Evolutionary conservation across 2,113 vertebrate genomes (phyloP).

Genomic region (Spea bombifrons): DNA sequence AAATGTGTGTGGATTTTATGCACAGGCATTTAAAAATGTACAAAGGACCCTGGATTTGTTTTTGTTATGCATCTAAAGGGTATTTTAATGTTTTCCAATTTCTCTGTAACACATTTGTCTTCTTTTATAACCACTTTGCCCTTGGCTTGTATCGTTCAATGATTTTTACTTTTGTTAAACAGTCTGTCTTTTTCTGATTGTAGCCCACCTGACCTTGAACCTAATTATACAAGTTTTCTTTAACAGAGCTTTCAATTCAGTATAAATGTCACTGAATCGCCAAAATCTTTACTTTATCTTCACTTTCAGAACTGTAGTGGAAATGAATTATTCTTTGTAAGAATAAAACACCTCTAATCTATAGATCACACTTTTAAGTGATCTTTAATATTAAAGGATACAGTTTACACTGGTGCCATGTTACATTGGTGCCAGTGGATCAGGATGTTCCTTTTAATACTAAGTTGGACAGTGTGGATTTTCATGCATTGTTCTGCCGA

Average conservation of each 20-base stretch:
- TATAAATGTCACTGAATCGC: background rate
- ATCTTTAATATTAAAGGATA: background rate
- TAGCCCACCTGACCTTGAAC: background rate
- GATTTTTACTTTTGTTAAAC: background rate
- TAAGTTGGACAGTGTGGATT: no score
- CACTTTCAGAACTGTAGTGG: background rate
- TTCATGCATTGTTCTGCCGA: no score
- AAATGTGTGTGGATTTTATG: no score
- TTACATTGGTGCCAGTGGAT: no score
- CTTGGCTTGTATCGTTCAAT: background rate
- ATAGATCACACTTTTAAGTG: background rate
- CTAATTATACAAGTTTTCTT: background rate
- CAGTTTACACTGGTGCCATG: background rate
- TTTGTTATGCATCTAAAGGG: no score
- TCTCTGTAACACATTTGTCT: no score
- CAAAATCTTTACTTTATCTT: background rate
- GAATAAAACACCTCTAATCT: background rate
- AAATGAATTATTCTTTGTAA: background rate
- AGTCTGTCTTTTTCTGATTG: background rate
- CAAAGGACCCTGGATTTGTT: no score
- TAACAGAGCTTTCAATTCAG: background rate
- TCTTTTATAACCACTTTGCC: no score
- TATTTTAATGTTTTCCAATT: no score
- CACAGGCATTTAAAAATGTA: no score
- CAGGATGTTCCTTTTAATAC: no score